A percentile compares a stretch with the other conserved stretches of the same genome.
Evolutionary conservation across 37 sponge, comb jelly and placozoan species (phyloP).

Genomic region (Dysidea cf. avara): DNA sequence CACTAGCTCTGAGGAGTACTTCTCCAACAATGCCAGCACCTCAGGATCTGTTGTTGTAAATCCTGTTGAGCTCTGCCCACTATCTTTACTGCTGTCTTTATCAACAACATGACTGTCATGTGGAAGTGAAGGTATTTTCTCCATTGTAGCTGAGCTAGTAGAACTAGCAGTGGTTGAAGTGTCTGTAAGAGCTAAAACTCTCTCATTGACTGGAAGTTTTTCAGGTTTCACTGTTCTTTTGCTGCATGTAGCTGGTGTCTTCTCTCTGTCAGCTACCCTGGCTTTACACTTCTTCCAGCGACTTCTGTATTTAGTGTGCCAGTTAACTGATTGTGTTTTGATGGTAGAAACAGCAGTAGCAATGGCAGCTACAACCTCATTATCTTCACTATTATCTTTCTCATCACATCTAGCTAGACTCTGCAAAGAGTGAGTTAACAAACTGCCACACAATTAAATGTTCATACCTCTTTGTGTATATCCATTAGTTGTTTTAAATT

Average conservation of each 20-base stretch:
- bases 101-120: neutral
- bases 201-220: neutral
- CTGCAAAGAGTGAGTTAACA: neutral
- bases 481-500: neutral
- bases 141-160: neutral
- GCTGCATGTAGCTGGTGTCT: neutral
- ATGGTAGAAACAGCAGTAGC: slow-evolving; percentile 17
- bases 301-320: slow-evolving; percentile 31
- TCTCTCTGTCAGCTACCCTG: slow-evolving; percentile 1
- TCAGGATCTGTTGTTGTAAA: neutral
- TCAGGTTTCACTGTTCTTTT: neutral
- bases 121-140: neutral
- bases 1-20: slow-evolving; percentile 1
- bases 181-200: neutral
- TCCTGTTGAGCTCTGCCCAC: neutral
- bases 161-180: neutral
- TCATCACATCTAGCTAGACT: neutral
- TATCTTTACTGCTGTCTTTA: neutral
- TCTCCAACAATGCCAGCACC: neutral
- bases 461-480: slow-evolving; percentile 5
- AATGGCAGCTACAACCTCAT: slow-evolving; percentile 17
- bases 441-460: neutral
- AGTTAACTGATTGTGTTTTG: slow-evolving; percentile 16
- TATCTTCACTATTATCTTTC: slow-evolving; percentile 1
- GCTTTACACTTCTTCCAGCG: slow-evolving; percentile 26